Evolutionary conservation across 1,140 invertebrate genomes (phyloP), one percentile per base, ranked within the genome.

Genomic region (Aradophagus sp.): DNA sequence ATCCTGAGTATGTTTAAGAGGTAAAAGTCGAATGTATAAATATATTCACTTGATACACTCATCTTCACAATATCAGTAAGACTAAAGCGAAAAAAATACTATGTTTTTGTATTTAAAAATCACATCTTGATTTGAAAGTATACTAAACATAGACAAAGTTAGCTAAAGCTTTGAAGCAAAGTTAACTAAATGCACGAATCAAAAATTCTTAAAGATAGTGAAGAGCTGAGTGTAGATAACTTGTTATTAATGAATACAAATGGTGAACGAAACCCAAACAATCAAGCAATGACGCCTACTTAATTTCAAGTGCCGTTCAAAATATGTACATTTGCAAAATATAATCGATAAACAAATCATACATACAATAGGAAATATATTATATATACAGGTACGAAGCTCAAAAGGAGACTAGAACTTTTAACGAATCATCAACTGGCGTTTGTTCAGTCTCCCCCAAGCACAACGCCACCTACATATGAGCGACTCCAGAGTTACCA

Each of bases 321-420:
- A 62, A 32, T 63, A 45, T 62, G 35, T 63, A 53, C 59, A 63
- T 31, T 44, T 63, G 41, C 59, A 53, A 52, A 42, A 29, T 48
- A 59, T 15, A 36, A 31, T 50, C 8, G 20, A 23, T 23, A 23
- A 23, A n/a, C n/a, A 35, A 48, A 36, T 41, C 5, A 55, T 41
- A 41, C 48, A 63, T 39, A 65, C 26, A 55, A 17, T 50, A 65
- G 7, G 31, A 26, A 62, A 34, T 44, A 52, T 29, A 41, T 15
- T 10, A 38, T 31, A 32, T 50, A 41, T 34, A 50, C 12, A 42
- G 26, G 16, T 48, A 61, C 12, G 32, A 19, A 53, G 53, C 36
- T 35, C 48, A 29, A 17, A 47, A 12, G 13, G 14, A 17, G 5
- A 32, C 52, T 38, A 61, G 47, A 20, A 20, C 5, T 36, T 36